These are phyloP conservation scores for Cydia splendana DNA, from an alignment of 1,140 invertebrate species.

Conservation along the genomic window DNA sequence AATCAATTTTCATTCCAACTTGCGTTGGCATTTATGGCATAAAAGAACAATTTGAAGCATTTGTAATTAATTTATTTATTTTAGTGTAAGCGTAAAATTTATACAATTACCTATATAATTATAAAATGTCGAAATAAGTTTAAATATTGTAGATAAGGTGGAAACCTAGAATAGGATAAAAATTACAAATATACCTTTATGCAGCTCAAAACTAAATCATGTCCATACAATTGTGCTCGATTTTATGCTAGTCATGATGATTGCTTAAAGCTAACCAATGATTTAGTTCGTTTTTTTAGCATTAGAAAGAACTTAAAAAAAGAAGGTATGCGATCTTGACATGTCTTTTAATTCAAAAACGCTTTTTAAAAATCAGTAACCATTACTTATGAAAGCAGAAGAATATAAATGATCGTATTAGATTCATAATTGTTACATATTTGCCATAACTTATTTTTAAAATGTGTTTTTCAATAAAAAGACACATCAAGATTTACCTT, in stretches of 20 bases:
- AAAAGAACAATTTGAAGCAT: neutral
- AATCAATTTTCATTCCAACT: neutral
- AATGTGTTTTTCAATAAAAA: no score
- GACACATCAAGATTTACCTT: no score
- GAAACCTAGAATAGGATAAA: neutral
- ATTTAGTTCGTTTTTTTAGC: no score
- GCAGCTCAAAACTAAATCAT: constrained; percentile 5
- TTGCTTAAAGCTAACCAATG: neutral
- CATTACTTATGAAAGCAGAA: no score
- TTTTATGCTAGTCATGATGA: neutral
- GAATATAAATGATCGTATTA: no score
- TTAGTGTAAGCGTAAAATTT: neutral
- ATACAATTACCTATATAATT: neutral
- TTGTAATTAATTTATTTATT: constrained; percentile 5
- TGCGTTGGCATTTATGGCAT: constrained; percentile 8
- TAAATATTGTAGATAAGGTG: neutral
- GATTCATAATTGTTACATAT: no score
- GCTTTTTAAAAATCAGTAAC: no score
- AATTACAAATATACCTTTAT: neutral
- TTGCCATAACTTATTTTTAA: no score
- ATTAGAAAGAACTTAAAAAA: no score
- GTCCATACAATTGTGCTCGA: neutral
- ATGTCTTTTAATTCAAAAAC: no score
- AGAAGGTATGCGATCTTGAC: no score
- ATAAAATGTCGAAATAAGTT: neutral